Base-by-base conservation (phyloP, 2,888 invertebrate genomes). In the Tenthredo scrophulariae region DNA sequence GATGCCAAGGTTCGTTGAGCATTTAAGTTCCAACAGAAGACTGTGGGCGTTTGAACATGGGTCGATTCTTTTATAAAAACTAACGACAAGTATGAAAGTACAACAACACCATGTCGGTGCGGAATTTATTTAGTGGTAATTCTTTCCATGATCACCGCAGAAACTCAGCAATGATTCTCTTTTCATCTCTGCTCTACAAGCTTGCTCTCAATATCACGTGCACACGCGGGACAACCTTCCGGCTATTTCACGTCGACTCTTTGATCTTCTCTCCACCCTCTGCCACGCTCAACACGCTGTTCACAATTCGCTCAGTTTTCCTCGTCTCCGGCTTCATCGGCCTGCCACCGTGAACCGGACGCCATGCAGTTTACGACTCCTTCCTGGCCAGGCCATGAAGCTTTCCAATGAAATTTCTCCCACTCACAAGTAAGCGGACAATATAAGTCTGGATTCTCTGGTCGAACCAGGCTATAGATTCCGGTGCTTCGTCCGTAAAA, bases 311-410 rank as follows among this genome's bases (percentile, higher is more conserved):
- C 40, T 80, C 80, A 62, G 62, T 37, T 62, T 26, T 80, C 40
- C 26, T 62, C 80, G 80, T 80, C 62, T 80, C 13, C 40, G 22
- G 80, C 58, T 80, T 62, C 80, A 62, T 80, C 80, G 80, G 62
- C 22, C 80, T 80, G 80, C 80, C 80, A 80, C 80, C 40, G 80
- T 80, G 26, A 80, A 80, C 80, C 62, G 80, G 80, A 80, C 80
- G 80, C 15, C 58, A 40, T 62, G 33, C 58, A 80, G 40, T 80
- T 80, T 62, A 80, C 80, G 80, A 80, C 80, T 80, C 62, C 80
- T 80, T 80, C 80, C 80, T 80, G 80, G 80, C 58, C 1, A 62
- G 37, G 62, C 37, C 58, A 79, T 22, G 46, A 46, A 79, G 84
- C 75, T 74, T 43, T 84, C 65, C 40, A 33, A 46, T 50, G 33